These are phyloP conservation scores for Cephus sareptanus DNA, from an alignment of 2,888 invertebrate genomes.

Conservation along the genomic window DNA sequence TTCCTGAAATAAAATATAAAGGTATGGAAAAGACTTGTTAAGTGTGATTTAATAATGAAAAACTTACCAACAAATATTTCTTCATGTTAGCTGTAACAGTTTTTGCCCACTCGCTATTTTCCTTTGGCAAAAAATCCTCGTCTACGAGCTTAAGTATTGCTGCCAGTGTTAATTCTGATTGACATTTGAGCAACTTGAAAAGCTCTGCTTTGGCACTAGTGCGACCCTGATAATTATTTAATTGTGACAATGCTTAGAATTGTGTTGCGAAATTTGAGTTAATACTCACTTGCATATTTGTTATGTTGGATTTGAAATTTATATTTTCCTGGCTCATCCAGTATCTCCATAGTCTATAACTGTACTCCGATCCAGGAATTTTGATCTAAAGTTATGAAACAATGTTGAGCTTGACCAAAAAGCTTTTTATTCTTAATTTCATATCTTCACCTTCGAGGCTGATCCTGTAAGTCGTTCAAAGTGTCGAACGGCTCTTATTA, in stretches of 20 bases:
- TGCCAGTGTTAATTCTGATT: conserved; percentile 75
- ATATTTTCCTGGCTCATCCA: conserved; percentile 79
- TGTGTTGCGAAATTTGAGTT: too few relatives aligned
- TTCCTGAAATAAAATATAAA: conserved; percentile 67
- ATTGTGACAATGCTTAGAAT: too few relatives aligned
- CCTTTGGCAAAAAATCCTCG: conserved; percentile 73
- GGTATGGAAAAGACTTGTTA: neutral
- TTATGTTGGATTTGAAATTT: conserved; percentile 74
- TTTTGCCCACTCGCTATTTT: conserved; percentile 75
- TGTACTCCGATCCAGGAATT: conserved; percentile 67
- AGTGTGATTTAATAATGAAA: conserved; percentile 8
- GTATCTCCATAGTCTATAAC: conserved; percentile 78
- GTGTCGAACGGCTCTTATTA: conserved; percentile 69
- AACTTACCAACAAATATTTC: conserved; percentile 72
- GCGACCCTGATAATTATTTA: conserved; percentile 40
- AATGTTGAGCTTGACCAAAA: neutral
- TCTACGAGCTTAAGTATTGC: conserved; percentile 77
- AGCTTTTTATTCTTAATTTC: neutral
- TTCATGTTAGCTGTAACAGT: conserved; percentile 70
- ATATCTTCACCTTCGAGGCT: conserved; percentile 46
- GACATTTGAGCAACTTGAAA: conserved; percentile 68
- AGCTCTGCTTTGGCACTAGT: conserved; percentile 57
- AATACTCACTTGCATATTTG: conserved; percentile 69
- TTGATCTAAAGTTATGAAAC: conserved; percentile 48
- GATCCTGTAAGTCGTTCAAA: conserved; percentile 60